Percentiles rank a stretch among this genome's conserved stretches.
Evolutionary conservation across 1,140 invertebrate species (phyloP).

Genomic region (Pseudoatta argentina): DNA sequence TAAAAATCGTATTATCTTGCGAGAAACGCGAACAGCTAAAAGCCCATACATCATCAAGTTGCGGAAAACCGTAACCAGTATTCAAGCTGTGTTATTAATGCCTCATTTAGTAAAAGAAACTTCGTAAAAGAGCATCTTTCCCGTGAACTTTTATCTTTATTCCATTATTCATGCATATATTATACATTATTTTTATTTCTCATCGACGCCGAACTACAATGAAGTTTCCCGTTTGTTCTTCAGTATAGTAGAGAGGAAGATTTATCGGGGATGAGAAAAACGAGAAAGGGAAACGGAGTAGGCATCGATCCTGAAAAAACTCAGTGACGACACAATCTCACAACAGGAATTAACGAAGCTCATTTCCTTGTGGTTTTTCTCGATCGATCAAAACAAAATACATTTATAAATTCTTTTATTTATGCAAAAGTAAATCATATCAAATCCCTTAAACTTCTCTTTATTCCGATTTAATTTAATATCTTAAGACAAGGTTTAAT

Average conservation of each 20-base stretch:
- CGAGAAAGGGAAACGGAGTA: conserved; percentile 2
- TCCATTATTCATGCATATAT: neutral
- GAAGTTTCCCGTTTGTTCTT: neutral
- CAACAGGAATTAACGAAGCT: conserved; percentile 43
- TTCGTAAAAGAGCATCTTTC: neutral
- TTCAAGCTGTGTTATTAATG: conserved; percentile 35
- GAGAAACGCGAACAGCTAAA: neutral
- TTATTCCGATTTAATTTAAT: neutral
- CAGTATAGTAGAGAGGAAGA: neutral
- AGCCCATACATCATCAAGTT: neutral
- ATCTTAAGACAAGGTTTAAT: neutral
- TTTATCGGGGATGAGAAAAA: neutral
- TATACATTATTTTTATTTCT: conserved; percentile 10
- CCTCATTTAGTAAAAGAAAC: conserved; percentile 20
- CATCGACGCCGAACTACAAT: neutral
- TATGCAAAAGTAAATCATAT: neutral
- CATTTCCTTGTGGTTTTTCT: neutral
- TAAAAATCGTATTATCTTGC: conserved; percentile 20
- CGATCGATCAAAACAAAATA: neutral
- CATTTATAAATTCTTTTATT: neutral
- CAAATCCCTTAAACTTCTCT: neutral
- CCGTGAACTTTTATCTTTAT: neutral
- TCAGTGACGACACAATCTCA: conserved; percentile 2
- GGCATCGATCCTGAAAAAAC: conserved; percentile 44
- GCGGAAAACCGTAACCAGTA: neutral